Evolutionary conservation across 1,140 invertebrate species (phyloP).

Genomic region (Euura lappo): DNA sequence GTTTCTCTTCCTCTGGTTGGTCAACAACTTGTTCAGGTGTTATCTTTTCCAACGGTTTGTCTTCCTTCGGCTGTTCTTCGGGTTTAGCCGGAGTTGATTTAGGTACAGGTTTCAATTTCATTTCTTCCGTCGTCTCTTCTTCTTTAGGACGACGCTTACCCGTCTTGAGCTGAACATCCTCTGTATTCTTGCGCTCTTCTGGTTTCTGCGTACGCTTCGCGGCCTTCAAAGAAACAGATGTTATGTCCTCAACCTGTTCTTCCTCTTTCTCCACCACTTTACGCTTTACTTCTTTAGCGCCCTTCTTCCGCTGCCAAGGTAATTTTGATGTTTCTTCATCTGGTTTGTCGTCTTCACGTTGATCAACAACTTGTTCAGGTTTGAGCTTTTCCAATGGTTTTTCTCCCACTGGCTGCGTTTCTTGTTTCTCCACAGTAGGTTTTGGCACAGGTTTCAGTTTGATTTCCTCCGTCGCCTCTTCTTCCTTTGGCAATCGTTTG

Average conservation of each 20-base stretch:
- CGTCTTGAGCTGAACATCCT: constrained; percentile 48
- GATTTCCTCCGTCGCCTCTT: not conserved
- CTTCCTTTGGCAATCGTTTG: not conserved
- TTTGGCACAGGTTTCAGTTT: constrained; percentile 35
- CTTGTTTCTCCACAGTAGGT: constrained; percentile 40
- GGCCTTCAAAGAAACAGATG: constrained; percentile 47
- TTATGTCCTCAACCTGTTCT: constrained; percentile 40
- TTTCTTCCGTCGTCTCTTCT: not conserved
- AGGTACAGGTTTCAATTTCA: not conserved
- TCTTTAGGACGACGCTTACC: constrained; percentile 18
- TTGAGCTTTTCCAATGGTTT: constrained; percentile 44
- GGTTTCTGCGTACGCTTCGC: constrained; percentile 15
- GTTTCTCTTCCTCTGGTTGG: constrained; percentile 8
- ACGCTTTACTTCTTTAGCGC: constrained; percentile 30
- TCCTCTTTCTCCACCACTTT: constrained; percentile 21
- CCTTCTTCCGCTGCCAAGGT: constrained; percentile 29
- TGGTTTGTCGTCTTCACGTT: constrained; percentile 38
- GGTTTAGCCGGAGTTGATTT: constrained; percentile 20
- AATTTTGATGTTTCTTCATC: constrained; percentile 44
- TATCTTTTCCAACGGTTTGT: constrained; percentile 25
- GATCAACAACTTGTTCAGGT: constrained; percentile 39
- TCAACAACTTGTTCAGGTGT: constrained; percentile 19
- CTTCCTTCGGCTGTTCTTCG: constrained; percentile 18
- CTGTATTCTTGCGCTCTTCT: constrained; percentile 27
- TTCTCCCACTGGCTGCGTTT: constrained; percentile 30